These are phyloP conservation scores for Anser cygnoides DNA, from an alignment of 2,113 vertebrate species.

Conservation along the genomic window DNA sequence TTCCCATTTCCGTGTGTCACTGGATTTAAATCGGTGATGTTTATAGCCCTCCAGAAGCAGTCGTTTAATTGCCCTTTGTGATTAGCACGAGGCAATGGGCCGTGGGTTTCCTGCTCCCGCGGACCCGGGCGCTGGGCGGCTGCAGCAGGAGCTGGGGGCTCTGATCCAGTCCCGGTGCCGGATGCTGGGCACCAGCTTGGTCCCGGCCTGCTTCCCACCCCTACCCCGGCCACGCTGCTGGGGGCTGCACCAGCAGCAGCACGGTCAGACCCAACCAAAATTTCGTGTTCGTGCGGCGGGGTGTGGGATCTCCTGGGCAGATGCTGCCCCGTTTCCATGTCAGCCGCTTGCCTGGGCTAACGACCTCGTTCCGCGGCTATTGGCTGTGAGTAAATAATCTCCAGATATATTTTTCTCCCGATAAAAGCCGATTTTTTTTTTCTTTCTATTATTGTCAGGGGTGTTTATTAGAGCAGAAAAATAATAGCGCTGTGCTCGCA, in stretches of 20 bases:
- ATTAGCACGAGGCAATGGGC: constrained; percentile 27
- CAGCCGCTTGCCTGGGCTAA: background rate
- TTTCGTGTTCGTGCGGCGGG: rapidly evolving
- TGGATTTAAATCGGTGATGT: background rate
- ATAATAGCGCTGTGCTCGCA: background rate
- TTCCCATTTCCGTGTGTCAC: constrained; percentile 41
- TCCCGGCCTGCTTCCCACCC: too few relatives aligned
- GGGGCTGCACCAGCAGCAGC: background rate
- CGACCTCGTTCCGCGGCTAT: background rate
- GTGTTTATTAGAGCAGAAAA: constrained; percentile 62
- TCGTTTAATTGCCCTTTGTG: constrained; percentile 42
- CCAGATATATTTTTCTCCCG: constrained; percentile 11
- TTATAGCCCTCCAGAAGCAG: constrained; percentile 23
- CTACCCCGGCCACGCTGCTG: background rate
- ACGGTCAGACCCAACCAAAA: rapidly evolving
- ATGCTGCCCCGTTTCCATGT: background rate
- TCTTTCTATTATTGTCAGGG: constrained; percentile 25
- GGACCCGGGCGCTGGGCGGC: background rate
- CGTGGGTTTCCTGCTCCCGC: background rate
- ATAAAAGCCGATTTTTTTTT: background rate
- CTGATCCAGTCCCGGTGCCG: background rate
- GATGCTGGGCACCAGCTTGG: too few relatives aligned
- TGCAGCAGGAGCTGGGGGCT: background rate
- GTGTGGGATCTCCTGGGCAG: rapidly evolving
- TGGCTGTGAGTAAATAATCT: constrained; percentile 54